Evolutionary conservation across 2,888 invertebrate species (phyloP), one percentile per base, ranked within the genome.

Genomic region (Gastrophysa polygoni): DNA sequence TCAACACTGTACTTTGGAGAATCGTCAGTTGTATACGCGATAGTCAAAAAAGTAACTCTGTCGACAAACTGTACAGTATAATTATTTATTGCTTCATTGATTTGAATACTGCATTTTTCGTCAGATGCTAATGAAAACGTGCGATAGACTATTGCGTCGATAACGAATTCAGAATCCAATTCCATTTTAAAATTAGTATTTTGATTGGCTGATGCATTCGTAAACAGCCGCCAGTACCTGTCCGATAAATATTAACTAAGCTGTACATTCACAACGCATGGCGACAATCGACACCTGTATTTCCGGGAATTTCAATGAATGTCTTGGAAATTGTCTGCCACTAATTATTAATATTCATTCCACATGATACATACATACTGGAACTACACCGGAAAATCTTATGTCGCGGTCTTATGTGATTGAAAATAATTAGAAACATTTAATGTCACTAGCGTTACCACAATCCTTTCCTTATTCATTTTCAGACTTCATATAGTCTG

Each of bases 141-240:
- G 62, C 47, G 49, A 57, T 60, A 18, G 56, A 48, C 18, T 44
- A 66, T 63, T 32, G 55, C 18, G 44, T 17, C 44, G 46, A 66
- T 66, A 50, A 54, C 62, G 44, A 59, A 66, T 66, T 63, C 58
- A 58, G 47, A 50, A 59, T 67, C 60, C 63, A 66, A 66, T 66
- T 67, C 61, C 63, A 51, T 52, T 67, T 65, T 68, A 64, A 68
- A 71, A 74, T 71, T 67, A 69, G 64, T 64, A 68, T 71, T 71
- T 70, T 71, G 71, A 74, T 74, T 73, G 65, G 68, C 64, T 63
- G 65, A 64, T 71, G 69, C 72, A 70, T 72, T 67, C 66, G 64
- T 71, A 68, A 72, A 63, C 67, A 68, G 63, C 48, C 20, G 16
- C 47, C 59, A 55, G 63, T 38, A 62, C 59, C 51, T 67, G 68